Evolutionary conservation across 2,888 invertebrate species (phyloP), one percentile per base, ranked within the genome.

Genomic region (Chaitophorus viminalis): DNA sequence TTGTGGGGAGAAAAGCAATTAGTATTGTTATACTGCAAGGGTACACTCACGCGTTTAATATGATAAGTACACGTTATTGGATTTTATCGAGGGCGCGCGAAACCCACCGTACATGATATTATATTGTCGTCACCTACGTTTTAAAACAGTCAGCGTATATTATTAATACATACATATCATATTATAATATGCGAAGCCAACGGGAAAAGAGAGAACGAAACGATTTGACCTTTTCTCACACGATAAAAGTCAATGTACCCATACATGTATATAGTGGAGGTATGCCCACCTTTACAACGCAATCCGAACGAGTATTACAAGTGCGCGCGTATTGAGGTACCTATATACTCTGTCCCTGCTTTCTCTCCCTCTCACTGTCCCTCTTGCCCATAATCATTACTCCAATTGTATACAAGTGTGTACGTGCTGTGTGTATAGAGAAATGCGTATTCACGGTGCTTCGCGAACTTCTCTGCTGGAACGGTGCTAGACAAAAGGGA

Each of bases 401-500:
- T n/a, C n/a, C n/a, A n/a, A n/a, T n/a, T n/a, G n/a, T n/a, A n/a
- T n/a, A 39, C 25, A 60, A 46, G 46, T 29, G n/a, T 68, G 29
- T n/a, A n/a, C n/a, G n/a, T n/a, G 6, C 11, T 9, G 68, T 31
- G 70, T 29, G 29, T 31, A 17, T 21, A 21, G 60, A 60, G 60
- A 18, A 70, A 21, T 46, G 46, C 14, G 81, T 21, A 11, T 78
- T n/a, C 36, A 36, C 60, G 31, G n/a, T 14, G 68, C 29, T 29
- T n/a, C 36, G 29, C 29, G 18, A 29, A 31, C 68, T 68, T 81
- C 39, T 81, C 39, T 29, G n/a, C 46, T 21, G 36, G 68, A 81
- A 81, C 46, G 5, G 31, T 82, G 46, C 46, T 31, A 70, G 17
- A 82, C 82, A 82, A 82, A 82, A 70, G 81, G 70, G 52, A 31